phyloP scores from a whole-genome alignment of 2,113 vertebrate genomes.

The Petrocephalus microphthalmus region DNA sequence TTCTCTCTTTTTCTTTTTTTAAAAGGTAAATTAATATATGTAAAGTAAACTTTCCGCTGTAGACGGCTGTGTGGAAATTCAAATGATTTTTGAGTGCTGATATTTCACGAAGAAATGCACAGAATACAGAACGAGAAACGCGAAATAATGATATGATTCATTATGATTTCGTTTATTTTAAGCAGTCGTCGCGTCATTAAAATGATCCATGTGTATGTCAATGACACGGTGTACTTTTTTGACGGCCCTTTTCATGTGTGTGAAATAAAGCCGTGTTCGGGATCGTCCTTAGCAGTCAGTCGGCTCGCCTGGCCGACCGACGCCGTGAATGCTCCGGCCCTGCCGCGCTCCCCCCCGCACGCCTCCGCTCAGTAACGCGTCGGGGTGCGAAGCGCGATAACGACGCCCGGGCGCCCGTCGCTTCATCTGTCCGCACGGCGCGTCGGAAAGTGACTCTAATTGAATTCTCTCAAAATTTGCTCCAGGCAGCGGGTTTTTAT shows the following conservation, averaged over 20 bases:
- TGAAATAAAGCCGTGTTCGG: not conserved
- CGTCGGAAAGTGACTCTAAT: constrained; percentile 23
- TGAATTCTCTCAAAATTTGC: constrained; percentile 30
- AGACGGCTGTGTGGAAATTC: not conserved
- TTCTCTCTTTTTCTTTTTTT: not conserved
- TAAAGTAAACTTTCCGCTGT: not conserved
- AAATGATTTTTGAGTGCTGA: not conserved
- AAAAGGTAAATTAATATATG: not conserved
- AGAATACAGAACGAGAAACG: not conserved
- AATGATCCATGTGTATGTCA: not conserved
- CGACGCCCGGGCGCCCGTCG: constrained; percentile 15
- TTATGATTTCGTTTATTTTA: not conserved
- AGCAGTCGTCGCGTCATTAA: not conserved
- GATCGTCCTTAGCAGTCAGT: not conserved
- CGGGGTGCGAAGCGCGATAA: constrained; percentile 6
- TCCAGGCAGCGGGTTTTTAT: constrained; percentile 36
- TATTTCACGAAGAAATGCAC: not conserved
- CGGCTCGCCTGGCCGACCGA: not conserved
- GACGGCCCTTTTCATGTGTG: too few species aligned
- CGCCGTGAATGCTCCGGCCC: not conserved
- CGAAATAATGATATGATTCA: not conserved
- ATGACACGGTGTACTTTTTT: not conserved
- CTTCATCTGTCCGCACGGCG: constrained; percentile 20
- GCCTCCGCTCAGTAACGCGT: not conserved
- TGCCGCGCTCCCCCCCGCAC: not conserved